Conservation (phyloP, 1,140 invertebrate genomes). For the Aphis craccivora region DNA sequence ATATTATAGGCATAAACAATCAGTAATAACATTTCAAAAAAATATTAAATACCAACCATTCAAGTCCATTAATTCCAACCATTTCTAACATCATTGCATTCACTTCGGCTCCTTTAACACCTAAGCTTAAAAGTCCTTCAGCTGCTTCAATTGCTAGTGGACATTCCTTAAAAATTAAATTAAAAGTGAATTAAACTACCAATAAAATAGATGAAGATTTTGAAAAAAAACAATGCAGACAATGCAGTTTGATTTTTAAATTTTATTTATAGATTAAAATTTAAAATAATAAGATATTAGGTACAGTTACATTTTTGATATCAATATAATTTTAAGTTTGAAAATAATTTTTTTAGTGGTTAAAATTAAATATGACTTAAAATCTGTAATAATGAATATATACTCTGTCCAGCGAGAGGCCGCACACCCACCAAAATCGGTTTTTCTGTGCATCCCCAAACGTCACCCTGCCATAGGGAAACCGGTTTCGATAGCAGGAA, state of each 20-base stretch:
- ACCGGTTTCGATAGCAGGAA: too few relatives aligned
- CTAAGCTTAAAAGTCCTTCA: slow-evolving; percentile 72
- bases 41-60: slow-evolving; percentile 66
- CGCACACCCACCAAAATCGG: too few relatives aligned
- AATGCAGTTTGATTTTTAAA: background rate
- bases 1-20: background rate
- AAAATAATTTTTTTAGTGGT: background rate
- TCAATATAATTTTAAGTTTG: background rate
- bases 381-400: background rate
- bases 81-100: slow-evolving; percentile 72
- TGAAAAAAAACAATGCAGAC: background rate
- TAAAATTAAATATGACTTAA: background rate
- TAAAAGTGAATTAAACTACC: background rate
- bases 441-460: too few relatives aligned
- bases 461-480: too few relatives aligned
- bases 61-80: slow-evolving; percentile 64
- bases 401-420: too few relatives aligned
- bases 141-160: slow-evolving; percentile 77
- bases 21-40: background rate
- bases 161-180: slow-evolving; percentile 68
- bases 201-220: background rate
- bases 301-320: background rate
- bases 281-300: background rate
- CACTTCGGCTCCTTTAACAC: slow-evolving; percentile 76
- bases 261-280: background rate